Evolutionary conservation across 64 coral and sea anemone genomes (phyloP), one percentile per base, ranked within the genome.

Genomic region (Pachyseris speciosa): DNA sequence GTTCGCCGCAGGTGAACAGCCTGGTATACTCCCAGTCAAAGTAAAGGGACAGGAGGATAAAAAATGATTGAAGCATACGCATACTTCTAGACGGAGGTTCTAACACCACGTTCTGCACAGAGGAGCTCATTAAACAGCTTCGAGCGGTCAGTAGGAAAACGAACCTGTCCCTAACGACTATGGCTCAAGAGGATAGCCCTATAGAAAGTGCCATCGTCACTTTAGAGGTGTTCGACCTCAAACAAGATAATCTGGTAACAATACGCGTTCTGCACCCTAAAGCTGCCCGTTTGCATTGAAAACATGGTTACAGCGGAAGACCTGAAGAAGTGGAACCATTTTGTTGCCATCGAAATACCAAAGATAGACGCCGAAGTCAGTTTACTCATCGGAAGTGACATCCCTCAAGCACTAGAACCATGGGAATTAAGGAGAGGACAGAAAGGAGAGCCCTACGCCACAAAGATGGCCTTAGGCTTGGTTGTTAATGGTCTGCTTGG

Each of bases 41-140:
- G 87, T 79, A 29, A 37, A 50, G 72, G 67, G 19, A 88, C 26
- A 69, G 85, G 49, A 74, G 69, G 37, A 49, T 71, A 7, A 30
- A 87, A 87, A 50, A 33, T 9, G 9, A 67, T 85, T 9, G 58
- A 39, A 69, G 71, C 85, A 24, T 73, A 74, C 47, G 69, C 69
- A 73, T 74, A n/a, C n/a, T 87, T 49, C 68, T 74, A 31, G 66
- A 74, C 53, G 69, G 85, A 74, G 85, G 85, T 34, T 79, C 87
- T 12, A 67, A 79, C 26, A 79, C 87, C n/a, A n/a, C n/a, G n/a
- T n/a, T n/a, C n/a, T n/a, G n/a, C n/a, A 88, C 71, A 2, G 64
- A 91, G 29, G 19, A 73, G 19, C 61, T 84, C n/a, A 59, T 63
- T 1, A 32, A 64, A 12, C 61, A 84, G 16, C 50, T 91, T 1